These are phyloP conservation scores for Nematostella vectensis DNA, from an alignment of 92 coral and sea anemone species.

Conservation along the genomic window DNA sequence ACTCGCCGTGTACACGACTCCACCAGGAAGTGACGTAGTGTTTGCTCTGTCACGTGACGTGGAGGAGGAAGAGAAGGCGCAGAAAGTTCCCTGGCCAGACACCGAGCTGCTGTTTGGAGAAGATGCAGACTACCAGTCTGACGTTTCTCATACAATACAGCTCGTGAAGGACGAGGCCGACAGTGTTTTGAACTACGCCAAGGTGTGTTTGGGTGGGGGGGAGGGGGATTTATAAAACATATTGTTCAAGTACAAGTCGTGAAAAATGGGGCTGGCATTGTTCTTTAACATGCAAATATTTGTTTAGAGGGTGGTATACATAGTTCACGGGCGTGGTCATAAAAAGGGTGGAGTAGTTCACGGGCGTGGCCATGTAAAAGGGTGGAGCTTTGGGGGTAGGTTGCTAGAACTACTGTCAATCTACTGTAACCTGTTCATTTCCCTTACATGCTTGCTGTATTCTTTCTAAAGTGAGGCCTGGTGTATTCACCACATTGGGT, in stretches of 20 bases:
- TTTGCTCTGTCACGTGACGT: constrained; percentile 70
- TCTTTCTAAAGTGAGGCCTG: too few relatives aligned
- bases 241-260: neutral
- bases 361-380: too few relatives aligned
- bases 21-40: constrained; percentile 84
- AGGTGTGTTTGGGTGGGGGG: constrained; percentile 45
- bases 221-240: neutral
- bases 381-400: too few relatives aligned
- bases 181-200: constrained; percentile 57
- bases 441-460: too few relatives aligned
- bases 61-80: constrained; percentile 57
- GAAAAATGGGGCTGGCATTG: too few relatives aligned
- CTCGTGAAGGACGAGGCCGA: constrained; percentile 58
- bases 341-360: too few relatives aligned
- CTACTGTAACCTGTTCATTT: too few relatives aligned
- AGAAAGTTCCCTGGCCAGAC: constrained; percentile 77
- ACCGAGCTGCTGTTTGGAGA: constrained; percentile 68
- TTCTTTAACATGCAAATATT: too few relatives aligned
- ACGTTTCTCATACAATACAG: constrained; percentile 46
- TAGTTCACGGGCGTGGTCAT: too few relatives aligned
- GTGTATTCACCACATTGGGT: too few relatives aligned
- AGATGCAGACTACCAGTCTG: constrained; percentile 76
- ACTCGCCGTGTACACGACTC: constrained; percentile 61
- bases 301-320: too few relatives aligned
- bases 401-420: too few relatives aligned